Base-by-base conservation (phyloP, 2,888 invertebrate genomes). In the Crioceris asparagi region DNA sequence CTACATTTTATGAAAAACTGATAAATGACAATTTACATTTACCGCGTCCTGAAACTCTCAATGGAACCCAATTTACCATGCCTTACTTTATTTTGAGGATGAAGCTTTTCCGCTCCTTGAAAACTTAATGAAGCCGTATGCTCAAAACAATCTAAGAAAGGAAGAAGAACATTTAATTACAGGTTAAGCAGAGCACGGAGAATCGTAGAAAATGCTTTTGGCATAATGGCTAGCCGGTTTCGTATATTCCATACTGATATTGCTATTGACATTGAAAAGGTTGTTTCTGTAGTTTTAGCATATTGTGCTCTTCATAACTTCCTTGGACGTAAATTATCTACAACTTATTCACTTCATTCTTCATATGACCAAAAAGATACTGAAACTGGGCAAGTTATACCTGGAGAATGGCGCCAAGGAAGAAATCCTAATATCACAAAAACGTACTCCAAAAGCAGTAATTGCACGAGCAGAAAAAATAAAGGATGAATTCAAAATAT, bases 181-280 rank as follows among this genome's bases (percentile, higher is more conserved):
- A 40, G 47, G n/a, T 12, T 48, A 8, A 51, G 44, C 18, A 37
- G 52, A 43, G 47, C 43, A 17, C 32, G 51, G 10, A 33, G 44
- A 32, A 38, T 53, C 12, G 38, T 52, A 17, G 50, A 51, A 44
- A 51, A 51, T 36, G 43, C 36, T 8, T 51, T 51, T 34, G 50
- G 51, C 17, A 54, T 56, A 16, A 37, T 53, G 30, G 36, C 45
- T 27, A 37, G 39, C 6, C 39, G 53, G 40, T 56, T 56, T 45
- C 26, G 50, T 34, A 41, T 56, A 35, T 45, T 55, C 15, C 47
- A 50, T 32, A 44, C 42, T 37, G 36, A 40, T 33, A 51, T 52
- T 21, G 38, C 18, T 34, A 23, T 34, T 12, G 26, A 34, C 17
- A 11, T 31, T 26, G 27, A 32, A 16, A 17, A 32, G 8, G 35